These are phyloP conservation scores for Lordiphosa andalusiaca DNA, from an alignment of 2,888 invertebrate species.

Conservation along the genomic window DNA sequence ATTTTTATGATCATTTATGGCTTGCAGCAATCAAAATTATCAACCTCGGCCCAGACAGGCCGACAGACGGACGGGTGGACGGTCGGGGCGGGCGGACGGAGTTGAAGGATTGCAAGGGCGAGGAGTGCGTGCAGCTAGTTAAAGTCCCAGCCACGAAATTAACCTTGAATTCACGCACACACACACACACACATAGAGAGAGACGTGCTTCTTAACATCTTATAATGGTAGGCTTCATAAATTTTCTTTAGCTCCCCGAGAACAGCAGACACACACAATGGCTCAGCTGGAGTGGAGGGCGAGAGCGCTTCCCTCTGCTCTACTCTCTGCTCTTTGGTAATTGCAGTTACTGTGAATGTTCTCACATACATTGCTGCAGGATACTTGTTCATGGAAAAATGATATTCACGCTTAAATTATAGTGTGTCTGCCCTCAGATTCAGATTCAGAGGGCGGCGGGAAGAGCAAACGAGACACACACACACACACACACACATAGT, in stretches of 20 bases:
- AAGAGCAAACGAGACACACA: too few species aligned
- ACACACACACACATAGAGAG: conserved; percentile 38
- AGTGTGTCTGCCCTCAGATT: conserved; percentile 52
- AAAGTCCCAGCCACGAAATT: conserved; percentile 62
- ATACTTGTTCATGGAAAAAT: conserved; percentile 76
- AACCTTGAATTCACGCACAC: conserved; percentile 72
- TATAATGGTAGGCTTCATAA: conserved; percentile 71
- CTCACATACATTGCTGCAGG: conserved; percentile 71
- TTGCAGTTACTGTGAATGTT: conserved; percentile 76
- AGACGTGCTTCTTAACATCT: conserved; percentile 44
- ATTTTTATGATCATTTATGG: conserved; percentile 76
- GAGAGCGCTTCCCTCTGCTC: conserved; percentile 22
- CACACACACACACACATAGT: too few species aligned
- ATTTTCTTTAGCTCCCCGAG: conserved; percentile 64
- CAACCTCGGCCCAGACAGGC: conserved; percentile 44
- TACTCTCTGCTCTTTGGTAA: conserved; percentile 44
- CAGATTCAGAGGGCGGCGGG: too few species aligned
- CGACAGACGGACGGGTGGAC: conserved; percentile 6
- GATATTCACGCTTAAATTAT: conserved; percentile 74
- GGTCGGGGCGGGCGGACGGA: conserved; percentile 1
- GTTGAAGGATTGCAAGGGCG: conserved; percentile 33
- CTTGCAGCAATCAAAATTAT: conserved; percentile 74
- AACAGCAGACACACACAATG: conserved; percentile 30
- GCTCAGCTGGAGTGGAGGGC: conserved; percentile 6
- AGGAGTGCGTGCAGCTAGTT: conserved; percentile 76